phyloP scores from a whole-genome alignment of 2,888 invertebrate species.

The Heteropelma amictum region DNA sequence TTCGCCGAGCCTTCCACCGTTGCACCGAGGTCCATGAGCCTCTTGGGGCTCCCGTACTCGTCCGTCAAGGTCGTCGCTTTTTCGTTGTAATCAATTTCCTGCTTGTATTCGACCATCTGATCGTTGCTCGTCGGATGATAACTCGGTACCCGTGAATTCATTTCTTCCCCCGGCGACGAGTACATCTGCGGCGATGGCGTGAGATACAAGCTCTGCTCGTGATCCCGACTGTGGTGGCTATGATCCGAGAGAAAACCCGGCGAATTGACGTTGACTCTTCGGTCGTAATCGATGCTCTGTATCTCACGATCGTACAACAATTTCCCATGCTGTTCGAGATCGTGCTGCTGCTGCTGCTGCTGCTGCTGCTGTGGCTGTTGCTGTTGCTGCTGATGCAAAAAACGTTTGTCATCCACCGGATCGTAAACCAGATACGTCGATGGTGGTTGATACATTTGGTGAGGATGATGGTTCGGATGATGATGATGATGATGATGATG shows the following conservation, averaged over 20 bases:
- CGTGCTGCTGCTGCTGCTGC: constrained; percentile 60
- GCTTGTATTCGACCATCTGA: constrained; percentile 57
- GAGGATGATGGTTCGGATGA: constrained; percentile 49
- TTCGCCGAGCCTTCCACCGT: neutral
- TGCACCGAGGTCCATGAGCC: constrained; percentile 22
- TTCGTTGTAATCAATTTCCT: constrained; percentile 44
- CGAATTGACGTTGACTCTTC: constrained; percentile 64
- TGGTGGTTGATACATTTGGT: constrained; percentile 38
- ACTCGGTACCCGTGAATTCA: constrained; percentile 42
- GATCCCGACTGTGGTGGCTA: constrained; percentile 69
- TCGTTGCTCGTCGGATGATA: constrained; percentile 48
- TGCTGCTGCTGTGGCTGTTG: constrained; percentile 24
- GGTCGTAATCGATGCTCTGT: constrained; percentile 61
- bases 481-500: constrained; percentile 52
- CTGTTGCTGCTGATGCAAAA: constrained; percentile 56
- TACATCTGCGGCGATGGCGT: constrained; percentile 64
- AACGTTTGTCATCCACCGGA: constrained; percentile 61
- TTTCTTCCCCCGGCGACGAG: constrained; percentile 63
- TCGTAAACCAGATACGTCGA: constrained; percentile 63
- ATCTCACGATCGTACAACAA: constrained; percentile 61
- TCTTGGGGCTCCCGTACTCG: constrained; percentile 37
- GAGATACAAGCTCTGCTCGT: constrained; percentile 66
- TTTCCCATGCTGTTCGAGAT: constrained; percentile 54
- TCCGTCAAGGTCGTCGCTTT: constrained; percentile 2
- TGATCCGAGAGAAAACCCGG: constrained; percentile 69